phyloP scores from a whole-genome alignment of 2,797 vertebrate species.

The Cyprinella venusta region DNA sequence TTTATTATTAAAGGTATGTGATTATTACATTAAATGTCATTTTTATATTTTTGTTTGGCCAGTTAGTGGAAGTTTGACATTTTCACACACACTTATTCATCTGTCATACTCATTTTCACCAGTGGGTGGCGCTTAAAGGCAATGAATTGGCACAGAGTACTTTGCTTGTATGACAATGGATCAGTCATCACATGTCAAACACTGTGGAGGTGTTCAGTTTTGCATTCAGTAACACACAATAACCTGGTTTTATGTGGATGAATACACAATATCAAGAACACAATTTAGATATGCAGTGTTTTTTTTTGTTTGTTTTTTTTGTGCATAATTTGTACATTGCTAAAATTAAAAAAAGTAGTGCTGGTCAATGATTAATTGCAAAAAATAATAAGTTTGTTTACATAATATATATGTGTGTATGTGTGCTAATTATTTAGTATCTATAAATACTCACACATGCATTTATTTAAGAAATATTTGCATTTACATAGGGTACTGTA shows the following conservation, averaged over 20 bases:
- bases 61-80: background rate
- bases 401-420: no score
- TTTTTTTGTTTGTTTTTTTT: no score
- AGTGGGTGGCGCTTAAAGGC: conserved; percentile 18
- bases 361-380: no score
- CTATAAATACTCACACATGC: no score
- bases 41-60: background rate
- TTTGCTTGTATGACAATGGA: no score
- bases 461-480: no score
- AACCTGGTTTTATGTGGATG: background rate
- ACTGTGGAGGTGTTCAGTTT: background rate
- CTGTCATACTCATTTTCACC: background rate
- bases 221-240: background rate
- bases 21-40: background rate
- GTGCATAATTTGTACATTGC: background rate
- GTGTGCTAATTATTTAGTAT: no score
- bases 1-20: background rate
- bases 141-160: background rate
- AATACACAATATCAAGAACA: background rate
- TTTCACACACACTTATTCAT: background rate
- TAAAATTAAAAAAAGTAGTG: background rate
- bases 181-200: background rate
- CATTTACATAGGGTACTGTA: no score
- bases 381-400: no score
- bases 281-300: no score